These are phyloP conservation scores for Aptenodytes patagonicus DNA, from an alignment of 2,113 vertebrate species.

Conservation along the genomic window DNA sequence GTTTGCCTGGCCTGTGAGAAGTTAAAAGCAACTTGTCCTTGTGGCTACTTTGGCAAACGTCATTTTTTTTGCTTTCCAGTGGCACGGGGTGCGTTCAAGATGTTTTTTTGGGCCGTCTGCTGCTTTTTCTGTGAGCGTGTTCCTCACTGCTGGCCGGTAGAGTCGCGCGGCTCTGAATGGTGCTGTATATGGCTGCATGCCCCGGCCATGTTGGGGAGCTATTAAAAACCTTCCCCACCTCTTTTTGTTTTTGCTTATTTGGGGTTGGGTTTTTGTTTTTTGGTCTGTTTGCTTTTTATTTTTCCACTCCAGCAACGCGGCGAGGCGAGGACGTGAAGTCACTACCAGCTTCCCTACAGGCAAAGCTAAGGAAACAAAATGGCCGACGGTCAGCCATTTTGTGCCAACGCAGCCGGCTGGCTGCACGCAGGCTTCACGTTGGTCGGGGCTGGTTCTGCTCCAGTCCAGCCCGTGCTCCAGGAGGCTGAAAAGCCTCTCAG, in stretches of 20 bases:
- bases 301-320: neutral
- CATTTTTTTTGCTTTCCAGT: neutral
- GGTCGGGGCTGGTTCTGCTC: neutral
- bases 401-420: neutral
- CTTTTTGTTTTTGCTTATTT: neutral
- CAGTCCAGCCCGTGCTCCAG: neutral
- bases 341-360: neutral
- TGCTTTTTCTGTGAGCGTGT: neutral
- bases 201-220: fast-evolving
- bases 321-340: fast-evolving
- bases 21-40: neutral
- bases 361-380: constrained; percentile 53
- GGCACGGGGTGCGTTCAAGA: neutral
- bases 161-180: fast-evolving
- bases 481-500: neutral
- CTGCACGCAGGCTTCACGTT: neutral
- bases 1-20: neutral
- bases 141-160: neutral
- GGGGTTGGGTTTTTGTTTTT: neutral
- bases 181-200: fast-evolving
- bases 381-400: constrained; percentile 65
- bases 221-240: neutral
- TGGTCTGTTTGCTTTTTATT: neutral
- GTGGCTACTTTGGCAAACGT: neutral
- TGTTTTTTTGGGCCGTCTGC: neutral